Conservation (phyloP, 2,888 invertebrate genomes). For the Celastrina argiolus region DNA sequence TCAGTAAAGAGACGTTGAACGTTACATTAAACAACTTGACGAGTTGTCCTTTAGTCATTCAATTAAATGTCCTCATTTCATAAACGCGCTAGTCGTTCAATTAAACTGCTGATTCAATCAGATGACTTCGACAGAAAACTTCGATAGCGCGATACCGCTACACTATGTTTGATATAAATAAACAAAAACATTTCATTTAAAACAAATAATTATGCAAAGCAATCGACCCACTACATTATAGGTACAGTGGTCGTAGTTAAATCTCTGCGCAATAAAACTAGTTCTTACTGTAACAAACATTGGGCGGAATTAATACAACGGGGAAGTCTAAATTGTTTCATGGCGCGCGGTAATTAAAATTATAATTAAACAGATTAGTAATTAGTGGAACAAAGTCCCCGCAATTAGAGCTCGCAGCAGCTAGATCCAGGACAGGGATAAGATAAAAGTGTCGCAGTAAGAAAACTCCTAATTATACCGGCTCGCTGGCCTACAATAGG, state of each 20-base stretch:
- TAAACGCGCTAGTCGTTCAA: too few relatives aligned
- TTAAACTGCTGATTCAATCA: too few relatives aligned
- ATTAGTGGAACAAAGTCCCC: neutral
- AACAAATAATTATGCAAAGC: too few relatives aligned
- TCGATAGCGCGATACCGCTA: too few relatives aligned
- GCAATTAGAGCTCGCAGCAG: neutral
- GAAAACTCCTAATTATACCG: constrained; percentile 3
- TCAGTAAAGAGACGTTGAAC: too few relatives aligned
- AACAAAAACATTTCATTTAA: too few relatives aligned
- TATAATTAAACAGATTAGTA: constrained; percentile 8
- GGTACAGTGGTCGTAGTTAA: neutral
- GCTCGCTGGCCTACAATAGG: neutral
- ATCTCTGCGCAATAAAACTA: neutral
- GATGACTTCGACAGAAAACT: too few relatives aligned
- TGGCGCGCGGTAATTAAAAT: neutral
- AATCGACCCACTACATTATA: neutral
- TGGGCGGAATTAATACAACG: neutral
- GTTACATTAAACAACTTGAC: too few relatives aligned
- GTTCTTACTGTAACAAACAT: neutral
- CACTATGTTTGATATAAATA: too few relatives aligned
- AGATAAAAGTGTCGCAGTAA: neutral
- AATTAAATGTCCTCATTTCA: too few relatives aligned
- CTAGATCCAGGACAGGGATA: neutral
- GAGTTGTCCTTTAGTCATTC: too few relatives aligned
- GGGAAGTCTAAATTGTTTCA: constrained; percentile 4